Conservation (phyloP, 2,113 vertebrate genomes). For the Polypterus bichir region DNA sequence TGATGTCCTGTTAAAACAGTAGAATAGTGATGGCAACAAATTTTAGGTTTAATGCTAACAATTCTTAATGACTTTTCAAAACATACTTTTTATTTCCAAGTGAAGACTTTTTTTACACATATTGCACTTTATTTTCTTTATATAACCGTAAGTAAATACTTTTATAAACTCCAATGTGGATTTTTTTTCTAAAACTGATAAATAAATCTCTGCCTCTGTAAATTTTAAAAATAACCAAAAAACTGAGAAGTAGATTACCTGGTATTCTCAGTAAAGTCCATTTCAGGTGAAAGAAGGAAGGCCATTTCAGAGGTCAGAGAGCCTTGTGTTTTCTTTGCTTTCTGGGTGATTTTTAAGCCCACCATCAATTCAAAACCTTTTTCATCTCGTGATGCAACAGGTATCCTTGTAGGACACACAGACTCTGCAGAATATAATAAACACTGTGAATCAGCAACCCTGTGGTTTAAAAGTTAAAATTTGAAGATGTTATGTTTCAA, state of each 20-base stretch:
- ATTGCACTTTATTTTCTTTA: too few relatives aligned
- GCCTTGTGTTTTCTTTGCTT: conserved; percentile 42
- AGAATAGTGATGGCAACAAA: too few relatives aligned
- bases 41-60: too few relatives aligned
- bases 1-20: too few relatives aligned
- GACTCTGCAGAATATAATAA: conserved; percentile 38
- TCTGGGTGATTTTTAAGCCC: conserved; percentile 51
- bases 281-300: conserved; percentile 32
- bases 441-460: neutral
- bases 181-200: neutral
- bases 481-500: too few relatives aligned
- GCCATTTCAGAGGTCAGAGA: conserved; percentile 47
- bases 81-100: too few relatives aligned
- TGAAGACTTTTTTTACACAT: too few relatives aligned
- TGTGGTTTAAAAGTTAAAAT: too few relatives aligned
- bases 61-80: too few relatives aligned
- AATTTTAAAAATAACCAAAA: too few relatives aligned
- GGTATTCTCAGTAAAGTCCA: conserved; percentile 53
- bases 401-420: conserved; percentile 59
- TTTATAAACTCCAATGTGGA: neutral
- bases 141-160: neutral
- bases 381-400: conserved; percentile 58
- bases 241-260: conserved; percentile 28
- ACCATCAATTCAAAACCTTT: conserved; percentile 60
- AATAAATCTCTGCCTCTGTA: too few relatives aligned